Conservation (phyloP, 2,888 invertebrate genomes). For the Ramazzottius varieornatus region DNA sequence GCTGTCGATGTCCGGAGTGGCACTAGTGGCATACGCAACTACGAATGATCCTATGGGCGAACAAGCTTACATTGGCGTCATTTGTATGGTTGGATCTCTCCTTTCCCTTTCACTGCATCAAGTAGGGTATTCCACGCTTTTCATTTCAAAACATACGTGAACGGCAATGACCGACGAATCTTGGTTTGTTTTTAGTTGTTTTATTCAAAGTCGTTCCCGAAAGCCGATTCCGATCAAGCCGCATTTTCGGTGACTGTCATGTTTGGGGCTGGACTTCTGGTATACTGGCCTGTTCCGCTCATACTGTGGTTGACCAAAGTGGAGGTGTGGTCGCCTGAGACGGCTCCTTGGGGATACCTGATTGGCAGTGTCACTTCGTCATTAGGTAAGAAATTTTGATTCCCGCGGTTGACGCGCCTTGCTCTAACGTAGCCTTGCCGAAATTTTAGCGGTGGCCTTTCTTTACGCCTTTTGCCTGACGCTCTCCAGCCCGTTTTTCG, state of each 20-base stretch:
- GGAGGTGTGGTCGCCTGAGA: background rate
- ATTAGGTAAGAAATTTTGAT: background rate
- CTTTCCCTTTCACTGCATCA: background rate
- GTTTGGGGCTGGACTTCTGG: background rate
- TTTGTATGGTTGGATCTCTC: background rate
- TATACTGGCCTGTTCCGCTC: background rate
- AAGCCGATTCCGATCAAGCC: background rate
- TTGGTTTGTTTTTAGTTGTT: conserved; percentile 2
- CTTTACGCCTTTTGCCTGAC: background rate
- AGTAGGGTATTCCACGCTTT: background rate
- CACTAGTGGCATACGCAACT: background rate
- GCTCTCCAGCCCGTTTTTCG: background rate
- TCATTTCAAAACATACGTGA: too few species aligned
- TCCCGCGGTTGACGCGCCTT: too few species aligned
- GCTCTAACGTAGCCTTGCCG: too few species aligned
- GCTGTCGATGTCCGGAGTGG: background rate
- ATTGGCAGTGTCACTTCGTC: background rate
- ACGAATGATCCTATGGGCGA: background rate
- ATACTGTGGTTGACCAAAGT: background rate
- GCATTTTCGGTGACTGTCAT: background rate
- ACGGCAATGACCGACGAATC: too few species aligned
- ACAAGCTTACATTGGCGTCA: background rate
- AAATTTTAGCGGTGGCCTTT: background rate
- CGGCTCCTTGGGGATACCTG: background rate
- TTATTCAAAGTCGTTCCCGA: background rate